A percentile compares a stretch with the other conserved stretches of the same genome.
Evolutionary conservation across 2,888 invertebrate genomes (phyloP).

Genomic region (Corythucha ciliata): DNA sequence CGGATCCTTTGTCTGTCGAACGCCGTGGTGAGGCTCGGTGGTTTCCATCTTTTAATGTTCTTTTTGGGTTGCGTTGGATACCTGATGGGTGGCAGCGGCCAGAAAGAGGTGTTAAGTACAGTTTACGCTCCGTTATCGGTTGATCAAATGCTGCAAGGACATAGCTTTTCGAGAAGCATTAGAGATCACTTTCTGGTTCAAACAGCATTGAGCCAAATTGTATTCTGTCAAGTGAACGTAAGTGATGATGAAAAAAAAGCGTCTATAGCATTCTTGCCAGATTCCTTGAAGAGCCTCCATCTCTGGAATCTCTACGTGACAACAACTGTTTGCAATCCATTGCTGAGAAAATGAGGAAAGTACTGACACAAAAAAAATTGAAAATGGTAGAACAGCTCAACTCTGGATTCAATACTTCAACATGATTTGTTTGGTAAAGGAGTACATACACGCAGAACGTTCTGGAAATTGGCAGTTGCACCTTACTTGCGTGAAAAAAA

Average conservation of each 20-base stretch:
- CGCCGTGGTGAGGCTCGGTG: not conserved
- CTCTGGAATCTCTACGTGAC: too few species aligned
- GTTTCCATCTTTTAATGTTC: slow-evolving; percentile 7
- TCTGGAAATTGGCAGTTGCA: too few species aligned
- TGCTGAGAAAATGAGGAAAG: not conserved
- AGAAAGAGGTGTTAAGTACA: slow-evolving; percentile 39
- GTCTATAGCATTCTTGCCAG: too few species aligned
- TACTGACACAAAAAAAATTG: slow-evolving; percentile 2
- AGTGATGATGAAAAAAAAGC: too few species aligned
- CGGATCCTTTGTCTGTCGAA: too few species aligned
- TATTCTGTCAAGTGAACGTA: too few species aligned
- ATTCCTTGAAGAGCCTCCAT: too few species aligned
- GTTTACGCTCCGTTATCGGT: slow-evolving; percentile 32
- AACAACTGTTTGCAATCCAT: too few species aligned
- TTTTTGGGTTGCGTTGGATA: slow-evolving; percentile 1
- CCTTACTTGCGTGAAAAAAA: too few species aligned
- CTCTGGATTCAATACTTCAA: slow-evolving; percentile 10
- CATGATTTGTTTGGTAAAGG: slow-evolving; percentile 13
- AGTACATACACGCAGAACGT: slow-evolving; percentile 24
- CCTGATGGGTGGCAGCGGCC: slow-evolving; percentile 38
- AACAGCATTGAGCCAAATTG: slow-evolving; percentile 24
- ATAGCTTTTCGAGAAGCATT: slow-evolving; percentile 37
- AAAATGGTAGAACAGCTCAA: slow-evolving; percentile 6
- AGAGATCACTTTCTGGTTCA: slow-evolving; percentile 36
- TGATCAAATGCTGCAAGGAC: slow-evolving; percentile 37